Evolutionary conservation across 53 echinoderm and acorn worm genomes (phyloP).

Genomic region (Astropecten irregularis): DNA sequence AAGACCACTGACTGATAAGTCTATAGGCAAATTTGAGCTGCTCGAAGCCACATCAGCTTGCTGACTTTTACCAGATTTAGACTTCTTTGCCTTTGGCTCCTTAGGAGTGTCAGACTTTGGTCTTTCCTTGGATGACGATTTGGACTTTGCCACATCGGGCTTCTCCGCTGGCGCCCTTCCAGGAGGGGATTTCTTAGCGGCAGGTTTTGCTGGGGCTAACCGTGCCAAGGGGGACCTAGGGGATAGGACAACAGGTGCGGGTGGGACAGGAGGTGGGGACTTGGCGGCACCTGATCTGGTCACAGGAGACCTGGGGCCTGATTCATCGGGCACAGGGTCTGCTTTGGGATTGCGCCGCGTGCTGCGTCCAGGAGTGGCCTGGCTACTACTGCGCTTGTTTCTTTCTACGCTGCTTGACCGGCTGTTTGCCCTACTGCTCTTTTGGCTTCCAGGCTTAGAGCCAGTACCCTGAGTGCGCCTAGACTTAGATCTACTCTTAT

Average conservation of each 20-base stretch:
- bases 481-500: slow-evolving; percentile 75
- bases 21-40: slow-evolving; percentile 10
- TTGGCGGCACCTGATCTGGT: slow-evolving; percentile 26
- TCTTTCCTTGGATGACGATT: neutral
- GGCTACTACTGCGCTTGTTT: neutral
- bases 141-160: neutral
- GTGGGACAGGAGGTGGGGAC: slow-evolving; percentile 41
- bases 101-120: neutral
- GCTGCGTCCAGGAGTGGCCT: slow-evolving; percentile 16
- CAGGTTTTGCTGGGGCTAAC: slow-evolving; percentile 14
- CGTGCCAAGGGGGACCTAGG: slow-evolving; percentile 41
- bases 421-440: slow-evolving; percentile 70
- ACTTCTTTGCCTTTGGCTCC: neutral
- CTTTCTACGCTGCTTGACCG: slow-evolving; percentile 46
- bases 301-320: slow-evolving; percentile 43
- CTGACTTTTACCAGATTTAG: neutral
- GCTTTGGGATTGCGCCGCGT: slow-evolving; percentile 53
- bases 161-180: neutral
- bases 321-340: slow-evolving; percentile 3
- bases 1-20: slow-evolving; percentile 9
- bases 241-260: slow-evolving; percentile 11
- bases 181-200: neutral
- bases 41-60: neutral
- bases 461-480: slow-evolving; percentile 42
- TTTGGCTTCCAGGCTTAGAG: slow-evolving; percentile 36